phyloP scores from a whole-genome alignment of 2,888 invertebrate species.

The Ceratothoa steindachneri region DNA sequence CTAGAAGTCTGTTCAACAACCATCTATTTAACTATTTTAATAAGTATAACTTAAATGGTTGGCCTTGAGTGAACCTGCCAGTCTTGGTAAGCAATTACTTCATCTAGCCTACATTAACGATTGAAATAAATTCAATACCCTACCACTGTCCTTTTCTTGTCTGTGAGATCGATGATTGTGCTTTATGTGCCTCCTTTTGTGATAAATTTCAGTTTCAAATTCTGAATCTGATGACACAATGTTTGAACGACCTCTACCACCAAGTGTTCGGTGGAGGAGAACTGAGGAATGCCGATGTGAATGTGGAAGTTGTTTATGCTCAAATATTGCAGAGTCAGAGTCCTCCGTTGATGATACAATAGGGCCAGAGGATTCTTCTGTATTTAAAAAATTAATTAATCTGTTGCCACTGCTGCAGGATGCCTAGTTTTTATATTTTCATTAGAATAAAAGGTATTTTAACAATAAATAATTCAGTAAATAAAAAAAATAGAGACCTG shows the following conservation, averaged over 20 bases:
- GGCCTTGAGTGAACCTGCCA: no score
- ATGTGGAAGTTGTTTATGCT: slow-evolving; percentile 24
- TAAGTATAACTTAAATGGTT: no score
- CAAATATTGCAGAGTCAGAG: slow-evolving; percentile 35
- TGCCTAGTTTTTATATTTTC: no score
- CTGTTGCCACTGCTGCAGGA: background rate
- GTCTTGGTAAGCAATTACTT: no score
- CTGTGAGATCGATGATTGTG: slow-evolving; percentile 40
- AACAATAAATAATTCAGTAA: no score
- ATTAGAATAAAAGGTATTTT: no score
- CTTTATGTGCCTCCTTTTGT: slow-evolving; percentile 27
- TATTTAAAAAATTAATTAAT: background rate
- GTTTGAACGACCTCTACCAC: slow-evolving; percentile 38
- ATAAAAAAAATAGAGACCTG: no score
- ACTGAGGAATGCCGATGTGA: slow-evolving; percentile 40
- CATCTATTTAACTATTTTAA: no score
- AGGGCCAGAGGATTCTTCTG: slow-evolving; percentile 39
- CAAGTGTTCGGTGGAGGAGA: slow-evolving; percentile 35
- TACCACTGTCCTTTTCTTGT: slow-evolving; percentile 33
- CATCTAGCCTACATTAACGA: no score
- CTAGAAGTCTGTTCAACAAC: no score
- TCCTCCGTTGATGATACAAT: slow-evolving; percentile 39
- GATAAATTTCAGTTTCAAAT: slow-evolving; percentile 36
- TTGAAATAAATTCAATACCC: background rate
- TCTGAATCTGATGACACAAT: slow-evolving; percentile 44